These are phyloP conservation scores for Encarsia formosa DNA, from an alignment of 2,888 invertebrate species.

Conservation along the genomic window DNA sequence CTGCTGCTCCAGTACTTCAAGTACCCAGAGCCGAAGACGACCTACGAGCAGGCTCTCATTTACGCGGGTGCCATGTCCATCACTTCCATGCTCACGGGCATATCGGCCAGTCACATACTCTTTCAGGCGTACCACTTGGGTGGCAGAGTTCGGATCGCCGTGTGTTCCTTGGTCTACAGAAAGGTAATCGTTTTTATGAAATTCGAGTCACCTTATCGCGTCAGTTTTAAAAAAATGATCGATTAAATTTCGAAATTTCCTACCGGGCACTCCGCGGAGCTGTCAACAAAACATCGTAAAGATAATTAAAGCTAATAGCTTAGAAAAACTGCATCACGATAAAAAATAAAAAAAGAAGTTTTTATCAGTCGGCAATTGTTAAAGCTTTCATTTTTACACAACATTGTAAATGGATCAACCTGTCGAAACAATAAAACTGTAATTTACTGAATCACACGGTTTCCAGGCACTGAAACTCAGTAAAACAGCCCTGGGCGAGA, in stretches of 20 bases:
- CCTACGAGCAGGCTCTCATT: slow-evolving; percentile 39
- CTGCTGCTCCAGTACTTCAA: slow-evolving; percentile 64
- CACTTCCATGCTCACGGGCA: slow-evolving; percentile 50
- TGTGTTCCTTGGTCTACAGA: slow-evolving; percentile 78
- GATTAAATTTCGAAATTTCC: no score
- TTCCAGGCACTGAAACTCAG: slow-evolving; percentile 28
- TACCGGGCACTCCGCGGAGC: no score
- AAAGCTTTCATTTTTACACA: no score
- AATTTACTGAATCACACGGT: no score
- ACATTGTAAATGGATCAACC: no score
- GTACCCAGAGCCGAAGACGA: slow-evolving; percentile 7
- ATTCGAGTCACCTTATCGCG: no score
- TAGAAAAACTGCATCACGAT: not conserved
- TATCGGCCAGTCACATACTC: slow-evolving; percentile 65
- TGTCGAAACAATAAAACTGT: no score
- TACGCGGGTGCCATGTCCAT: slow-evolving; percentile 44
- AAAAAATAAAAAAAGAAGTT: not conserved
- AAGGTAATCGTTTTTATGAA: no score
- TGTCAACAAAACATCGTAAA: no score
- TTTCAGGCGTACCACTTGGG: slow-evolving; percentile 71
- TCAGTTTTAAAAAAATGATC: no score
- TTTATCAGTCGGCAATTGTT: no score
- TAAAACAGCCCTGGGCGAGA: slow-evolving; percentile 67
- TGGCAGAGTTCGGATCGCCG: slow-evolving; percentile 75
- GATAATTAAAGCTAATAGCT: not conserved